These are phyloP conservation scores for zebrafish (Danio rerio) DNA, from an alignment of 2,113 vertebrate species.

Conservation along the genomic window GRCz12tu NC_133182.1:41342001-41342500, in stretches of 20 bases:
- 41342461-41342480: conserved; percentile 29
- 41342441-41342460: conserved; percentile 56
- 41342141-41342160: no score
- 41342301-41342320: conserved; percentile 53
- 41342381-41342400: conserved; percentile 69
- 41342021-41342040: neutral
- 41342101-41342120: neutral
- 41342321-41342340: conserved; percentile 67
- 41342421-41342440: conserved; percentile 73
- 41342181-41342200: neutral
- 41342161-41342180: neutral
- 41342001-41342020: neutral
- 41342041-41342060: neutral
- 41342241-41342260: neutral
- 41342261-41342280: neutral
- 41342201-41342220: neutral
- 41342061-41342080: conserved; percentile 4
- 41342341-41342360: conserved; percentile 69
- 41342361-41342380: conserved; percentile 73
- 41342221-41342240: neutral
- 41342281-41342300: neutral
- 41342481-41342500: neutral
- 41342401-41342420: no score
- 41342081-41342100: neutral
- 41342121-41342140: neutral